phyloP scores from a whole-genome alignment of 2,797 vertebrate species.

The Vireo griseus region DNA sequence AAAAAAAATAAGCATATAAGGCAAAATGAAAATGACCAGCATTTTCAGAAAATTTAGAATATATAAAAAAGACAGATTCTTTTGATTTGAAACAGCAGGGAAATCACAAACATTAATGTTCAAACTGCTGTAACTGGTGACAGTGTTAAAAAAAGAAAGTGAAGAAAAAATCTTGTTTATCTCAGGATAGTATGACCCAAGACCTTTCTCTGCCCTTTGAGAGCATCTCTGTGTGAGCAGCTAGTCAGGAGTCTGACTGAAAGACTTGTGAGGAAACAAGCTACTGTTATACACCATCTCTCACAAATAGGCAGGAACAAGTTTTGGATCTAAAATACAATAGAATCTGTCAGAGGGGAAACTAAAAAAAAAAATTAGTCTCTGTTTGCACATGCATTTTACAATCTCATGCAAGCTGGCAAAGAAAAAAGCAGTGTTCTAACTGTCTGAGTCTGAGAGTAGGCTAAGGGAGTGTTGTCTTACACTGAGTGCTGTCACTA shows the following conservation, averaged over 20 bases:
- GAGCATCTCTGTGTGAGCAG: neutral
- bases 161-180: neutral
- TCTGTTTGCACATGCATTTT: neutral
- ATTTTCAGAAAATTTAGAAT: neutral
- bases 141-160: neutral
- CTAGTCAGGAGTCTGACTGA: neutral
- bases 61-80: neutral
- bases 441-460: neutral
- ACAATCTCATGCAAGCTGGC: neutral
- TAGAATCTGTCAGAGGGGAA: neutral
- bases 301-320: neutral
- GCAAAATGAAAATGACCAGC: neutral
- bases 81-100: neutral
- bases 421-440: neutral
- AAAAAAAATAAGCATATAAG: neutral
- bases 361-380: neutral
- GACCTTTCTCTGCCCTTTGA: neutral
- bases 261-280: neutral
- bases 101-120: neutral
- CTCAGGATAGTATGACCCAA: neutral
- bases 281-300: neutral
- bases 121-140: neutral
- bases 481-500: neutral
- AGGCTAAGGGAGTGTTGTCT: neutral
- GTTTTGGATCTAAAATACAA: neutral